Evolutionary conservation across 2,113 vertebrate genomes (phyloP), one percentile per base, ranked within the genome.

Genomic region (Perccottus glenii): DNA sequence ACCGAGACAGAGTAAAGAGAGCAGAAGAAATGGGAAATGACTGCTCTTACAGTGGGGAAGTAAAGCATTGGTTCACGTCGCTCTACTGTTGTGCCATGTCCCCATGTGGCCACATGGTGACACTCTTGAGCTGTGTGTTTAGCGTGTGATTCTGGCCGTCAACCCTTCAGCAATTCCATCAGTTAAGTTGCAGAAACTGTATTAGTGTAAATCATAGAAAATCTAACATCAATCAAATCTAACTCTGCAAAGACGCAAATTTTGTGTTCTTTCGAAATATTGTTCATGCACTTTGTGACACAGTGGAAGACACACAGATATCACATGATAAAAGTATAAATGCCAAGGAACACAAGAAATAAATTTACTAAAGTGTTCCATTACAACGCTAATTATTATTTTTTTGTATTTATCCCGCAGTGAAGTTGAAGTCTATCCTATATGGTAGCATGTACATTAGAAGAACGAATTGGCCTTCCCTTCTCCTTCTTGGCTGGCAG

Each of bases 91-190:
- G 1, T 53, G 81, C 57, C 75, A 16, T 78, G 5, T 76, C 68
- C 61, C 2, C 44, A 0, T 0, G 16, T 19, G 8, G 63, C 88
- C 90, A 91, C 90, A 85, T 88, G 90, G 87, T 90, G 90, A 80
- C 87, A 84, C 87, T 91, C 78, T 91, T 91, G 90, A 91, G 90
- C 88, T 88, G 70, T 50, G 64, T 11, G 77, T 61, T 87, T 72
- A 40, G 75, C 44, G 66, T 61, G 32, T 6, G 42, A 58, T 64
- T 16, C 55, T 19, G 43, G 63, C 60, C 52, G 69, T 43, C 57
- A 16, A 27, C 60, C 78, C 70, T 53, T 59, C 81, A 77, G 67
- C 80, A 82, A 81, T 88, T 89, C 85, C 85, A 76, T 85, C 83
- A 88, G 69, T 85, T 66, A 81, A 85, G 73, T 83, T 83, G 47